A percentile compares a stretch with the other conserved stretches of the same genome.
Evolutionary conservation across 2,888 invertebrate genomes (phyloP).

Genomic region (Brassicogethes aeneus): DNA sequence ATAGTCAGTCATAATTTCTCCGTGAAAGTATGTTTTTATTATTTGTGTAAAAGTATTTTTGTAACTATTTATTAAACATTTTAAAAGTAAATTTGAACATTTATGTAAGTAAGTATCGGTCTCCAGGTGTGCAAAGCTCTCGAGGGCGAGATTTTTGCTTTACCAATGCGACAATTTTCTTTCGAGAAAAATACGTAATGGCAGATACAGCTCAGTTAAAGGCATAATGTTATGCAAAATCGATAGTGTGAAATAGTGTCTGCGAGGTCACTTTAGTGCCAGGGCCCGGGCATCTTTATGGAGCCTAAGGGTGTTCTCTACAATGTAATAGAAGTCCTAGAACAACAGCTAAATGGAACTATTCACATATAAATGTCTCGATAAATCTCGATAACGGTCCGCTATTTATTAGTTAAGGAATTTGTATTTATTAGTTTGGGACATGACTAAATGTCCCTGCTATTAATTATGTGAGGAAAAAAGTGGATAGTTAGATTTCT

Average conservation of each 20-base stretch:
- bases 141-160: background rate
- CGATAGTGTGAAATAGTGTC: background rate
- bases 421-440: background rate
- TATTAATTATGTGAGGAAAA: too few relatives aligned
- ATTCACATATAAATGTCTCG: background rate
- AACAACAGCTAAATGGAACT: constrained; percentile 1
- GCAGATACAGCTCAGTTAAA: background rate
- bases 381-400: background rate
- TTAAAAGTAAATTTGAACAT: too few relatives aligned
- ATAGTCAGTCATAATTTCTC: too few relatives aligned
- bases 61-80: too few relatives aligned
- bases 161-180: background rate
- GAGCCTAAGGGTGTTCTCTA: background rate
- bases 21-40: too few relatives aligned
- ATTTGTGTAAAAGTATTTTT: too few relatives aligned
- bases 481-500: too few relatives aligned
- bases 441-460: too few relatives aligned
- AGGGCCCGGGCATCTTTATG: background rate
- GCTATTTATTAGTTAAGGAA: background rate
- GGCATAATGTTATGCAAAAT: background rate
- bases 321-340: background rate
- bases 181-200: background rate
- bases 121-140: too few relatives aligned
- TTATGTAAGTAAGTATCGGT: too few relatives aligned
- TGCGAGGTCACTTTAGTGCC: background rate